Evolutionary conservation across 2,113 vertebrate genomes (phyloP).

Genomic region (Tinamus guttatus): DNA sequence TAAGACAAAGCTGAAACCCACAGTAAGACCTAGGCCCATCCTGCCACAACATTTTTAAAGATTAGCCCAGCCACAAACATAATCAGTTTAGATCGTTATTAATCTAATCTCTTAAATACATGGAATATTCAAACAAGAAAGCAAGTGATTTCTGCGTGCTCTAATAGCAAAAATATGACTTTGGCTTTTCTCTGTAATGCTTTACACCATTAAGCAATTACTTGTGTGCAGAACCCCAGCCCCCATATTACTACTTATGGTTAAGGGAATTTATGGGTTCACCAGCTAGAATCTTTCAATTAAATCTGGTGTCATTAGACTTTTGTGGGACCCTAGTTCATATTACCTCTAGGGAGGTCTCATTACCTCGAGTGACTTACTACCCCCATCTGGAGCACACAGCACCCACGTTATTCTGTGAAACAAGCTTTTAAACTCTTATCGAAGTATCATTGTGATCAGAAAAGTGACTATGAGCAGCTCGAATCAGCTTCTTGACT

Average conservation of each 20-base stretch:
- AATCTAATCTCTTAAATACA: conserved; percentile 77
- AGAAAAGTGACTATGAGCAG: background rate
- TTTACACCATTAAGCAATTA: conserved; percentile 68
- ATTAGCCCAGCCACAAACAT: conserved; percentile 68
- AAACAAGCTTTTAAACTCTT: background rate
- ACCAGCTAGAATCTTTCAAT: conserved; percentile 59
- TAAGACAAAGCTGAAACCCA: conserved; percentile 62
- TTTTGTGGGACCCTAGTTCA: conserved; percentile 19
- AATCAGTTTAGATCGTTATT: conserved; percentile 72
- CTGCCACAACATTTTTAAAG: conserved; percentile 74
- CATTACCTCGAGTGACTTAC: conserved; percentile 11
- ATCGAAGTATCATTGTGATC: background rate
- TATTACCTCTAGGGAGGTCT: background rate
- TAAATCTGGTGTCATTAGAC: conserved; percentile 53
- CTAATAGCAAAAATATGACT: conserved; percentile 71
- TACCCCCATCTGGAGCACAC: background rate
- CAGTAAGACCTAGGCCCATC: conserved; percentile 59
- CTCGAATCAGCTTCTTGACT: background rate
- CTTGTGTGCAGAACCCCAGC: conserved; percentile 68
- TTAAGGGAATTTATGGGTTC: conserved; percentile 65
- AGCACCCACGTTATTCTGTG: background rate
- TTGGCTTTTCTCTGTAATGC: conserved; percentile 57
- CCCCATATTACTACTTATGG: conserved; percentile 61
- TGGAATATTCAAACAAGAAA: conserved; percentile 74
- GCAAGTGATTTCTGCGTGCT: conserved; percentile 66